Conservation (phyloP, 2,797 vertebrate species). For the Bufotes viridis region DNA sequence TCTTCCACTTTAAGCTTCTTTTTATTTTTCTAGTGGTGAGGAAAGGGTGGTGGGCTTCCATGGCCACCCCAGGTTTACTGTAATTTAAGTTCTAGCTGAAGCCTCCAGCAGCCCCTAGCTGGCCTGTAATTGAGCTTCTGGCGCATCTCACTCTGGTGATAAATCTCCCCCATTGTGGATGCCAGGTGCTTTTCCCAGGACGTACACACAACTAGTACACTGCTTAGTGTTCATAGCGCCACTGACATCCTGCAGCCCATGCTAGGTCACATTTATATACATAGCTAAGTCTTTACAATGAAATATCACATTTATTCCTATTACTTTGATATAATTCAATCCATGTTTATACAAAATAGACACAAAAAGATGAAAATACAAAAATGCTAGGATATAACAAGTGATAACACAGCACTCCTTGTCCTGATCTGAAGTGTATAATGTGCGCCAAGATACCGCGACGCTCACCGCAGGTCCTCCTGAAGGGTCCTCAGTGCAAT, state of each 20-base stretch:
- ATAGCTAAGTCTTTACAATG: not conserved
- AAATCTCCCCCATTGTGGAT: no score
- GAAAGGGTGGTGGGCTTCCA: no score
- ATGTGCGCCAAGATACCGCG: not conserved
- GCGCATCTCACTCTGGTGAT: no score
- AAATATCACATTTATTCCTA: not conserved
- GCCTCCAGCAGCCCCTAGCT: no score
- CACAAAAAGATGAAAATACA: not conserved
- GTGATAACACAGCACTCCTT: not conserved
- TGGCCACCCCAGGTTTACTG: no score
- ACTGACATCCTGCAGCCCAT: not conserved
- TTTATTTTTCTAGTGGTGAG: no score
- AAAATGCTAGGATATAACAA: not conserved
- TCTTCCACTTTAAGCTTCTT: no score
- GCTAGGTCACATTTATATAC: not conserved
- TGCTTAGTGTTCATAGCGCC: not conserved
- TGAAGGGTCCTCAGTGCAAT: not conserved
- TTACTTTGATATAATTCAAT: not conserved
- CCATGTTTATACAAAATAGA: not conserved
- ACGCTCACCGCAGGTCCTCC: not conserved
- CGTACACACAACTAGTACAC: not conserved
- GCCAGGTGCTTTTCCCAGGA: no score
- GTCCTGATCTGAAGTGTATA: not conserved
- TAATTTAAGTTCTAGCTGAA: no score
- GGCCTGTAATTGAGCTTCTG: no score